These are phyloP conservation scores for Philypnodon macrostomus DNA, from an alignment of 2,797 vertebrate species.

Conservation along the genomic window DNA sequence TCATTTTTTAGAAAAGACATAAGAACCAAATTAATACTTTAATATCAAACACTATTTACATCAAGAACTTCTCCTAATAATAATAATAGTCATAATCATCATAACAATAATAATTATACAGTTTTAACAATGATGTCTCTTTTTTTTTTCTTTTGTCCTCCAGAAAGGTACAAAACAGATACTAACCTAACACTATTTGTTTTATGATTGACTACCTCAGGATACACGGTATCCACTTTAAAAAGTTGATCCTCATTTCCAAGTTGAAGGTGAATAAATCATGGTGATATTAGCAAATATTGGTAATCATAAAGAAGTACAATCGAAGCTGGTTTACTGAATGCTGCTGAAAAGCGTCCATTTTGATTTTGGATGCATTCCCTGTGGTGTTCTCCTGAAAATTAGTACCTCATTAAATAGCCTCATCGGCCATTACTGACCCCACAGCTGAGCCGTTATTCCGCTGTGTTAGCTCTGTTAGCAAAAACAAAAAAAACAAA, in stretches of 20 bases:
- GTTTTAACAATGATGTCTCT: constrained; percentile 90
- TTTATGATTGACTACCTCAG: constrained; percentile 93
- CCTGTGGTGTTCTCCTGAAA: constrained; percentile 62
- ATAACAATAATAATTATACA: constrained; percentile 82
- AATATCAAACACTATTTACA: constrained; percentile 99
- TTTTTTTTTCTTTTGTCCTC: constrained; percentile 86
- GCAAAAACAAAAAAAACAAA: constrained; percentile 17
- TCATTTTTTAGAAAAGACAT: constrained; percentile 93
- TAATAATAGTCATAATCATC: constrained; percentile 71
- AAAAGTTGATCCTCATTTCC: constrained; percentile 90
- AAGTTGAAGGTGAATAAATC: constrained; percentile 83
- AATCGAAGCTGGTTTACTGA: constrained; percentile 70
- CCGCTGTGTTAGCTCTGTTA: constrained; percentile 68
- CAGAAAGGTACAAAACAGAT: constrained; percentile 96
- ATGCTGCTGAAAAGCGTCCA: constrained; percentile 55
- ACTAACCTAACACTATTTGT: constrained; percentile 93
- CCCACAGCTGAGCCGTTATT: constrained; percentile 64
- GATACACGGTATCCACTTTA: constrained; percentile 99
- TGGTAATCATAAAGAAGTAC: constrained; percentile 71
- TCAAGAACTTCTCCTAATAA: constrained; percentile 91
- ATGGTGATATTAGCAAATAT: constrained; percentile 70
- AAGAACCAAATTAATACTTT: constrained; percentile 99
- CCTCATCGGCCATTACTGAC: constrained; percentile 49
- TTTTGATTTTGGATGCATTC: constrained; percentile 50
- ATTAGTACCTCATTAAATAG: constrained; percentile 68